Evolutionary conservation across 2,888 invertebrate species (phyloP), one percentile per base, ranked within the genome.

Genomic region (Amblyjoppa fuscipennis): DNA sequence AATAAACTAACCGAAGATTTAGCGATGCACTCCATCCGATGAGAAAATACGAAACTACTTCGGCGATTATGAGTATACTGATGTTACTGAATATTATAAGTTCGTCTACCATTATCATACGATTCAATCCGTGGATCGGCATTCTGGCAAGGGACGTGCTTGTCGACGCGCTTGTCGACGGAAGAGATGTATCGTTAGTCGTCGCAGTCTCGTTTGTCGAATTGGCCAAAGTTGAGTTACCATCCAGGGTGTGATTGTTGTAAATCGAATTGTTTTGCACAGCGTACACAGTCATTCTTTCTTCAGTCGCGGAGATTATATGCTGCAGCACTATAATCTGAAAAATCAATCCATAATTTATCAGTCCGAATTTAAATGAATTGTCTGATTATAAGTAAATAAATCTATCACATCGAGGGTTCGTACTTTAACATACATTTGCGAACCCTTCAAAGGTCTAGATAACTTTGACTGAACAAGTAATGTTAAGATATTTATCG

Each of bases 21-120:
- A 92, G 74, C 0, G 90, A 85, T 53, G 90, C 88, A 77, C 91
- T 91, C 90, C 91, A 91, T 6, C 91, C 88, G 51, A 90, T 88
- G 41, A 91, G 81, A 77, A 91, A 90, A 71, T 88, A 88, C 3
- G 90, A 89, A 70, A 89, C 16, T 6, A 90, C 61, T 88, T 91
- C 91, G 16, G 87, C 85, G n/a, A 88, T 25, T 28, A 90, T 84
- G 13, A 91, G 81, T 49, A 90, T 56, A 31, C 76, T 80, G 28
- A 90, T 88, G 51, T 90, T 86, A 51, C 82, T 87, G 69, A 89
- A 90, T 66, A 90, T 89, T 13, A 90, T 87, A 3, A 90, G 82
- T 76, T 91, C 89, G 69, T 90, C 90, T 51, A 89, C 70, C 41
- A 90, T 77, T 34, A 91, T 85, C 20, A 86, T 53, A 16, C 83